Conservation (phyloP, 2,797 vertebrate species). For the Tragopan temminckii region DNA sequence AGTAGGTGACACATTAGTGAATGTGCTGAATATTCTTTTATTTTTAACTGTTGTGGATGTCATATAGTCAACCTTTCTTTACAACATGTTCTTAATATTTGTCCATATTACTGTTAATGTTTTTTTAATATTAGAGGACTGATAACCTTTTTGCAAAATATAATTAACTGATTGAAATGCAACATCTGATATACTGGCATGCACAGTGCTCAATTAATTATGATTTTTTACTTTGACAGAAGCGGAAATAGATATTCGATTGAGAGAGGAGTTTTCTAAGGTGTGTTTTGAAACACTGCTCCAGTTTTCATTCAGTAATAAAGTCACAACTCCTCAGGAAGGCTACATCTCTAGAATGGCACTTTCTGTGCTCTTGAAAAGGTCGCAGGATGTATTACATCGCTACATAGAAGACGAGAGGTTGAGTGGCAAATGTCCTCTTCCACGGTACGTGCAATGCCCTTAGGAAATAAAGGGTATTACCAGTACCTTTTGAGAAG, state of each 20-base stretch:
- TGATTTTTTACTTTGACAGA: constrained; percentile 83
- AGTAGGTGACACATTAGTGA: neutral
- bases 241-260: constrained; percentile 96
- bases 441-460: constrained; percentile 88
- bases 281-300: constrained; percentile 98
- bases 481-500: neutral
- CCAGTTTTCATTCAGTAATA: constrained; percentile 99
- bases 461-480: neutral
- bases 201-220: neutral
- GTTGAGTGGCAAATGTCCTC: constrained; percentile 95
- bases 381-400: constrained; percentile 94
- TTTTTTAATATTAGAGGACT: neutral
- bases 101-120: neutral
- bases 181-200: neutral
- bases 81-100: neutral
- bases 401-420: constrained; percentile 96
- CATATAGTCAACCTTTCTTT: neutral
- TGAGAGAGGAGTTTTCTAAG: constrained; percentile 98
- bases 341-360: constrained; percentile 99
- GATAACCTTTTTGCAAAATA: neutral
- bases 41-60: neutral
- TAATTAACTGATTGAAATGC: neutral
- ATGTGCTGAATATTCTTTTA: neutral
- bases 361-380: constrained; percentile 94
- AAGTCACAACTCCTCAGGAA: constrained; percentile 98